Base-by-base conservation (phyloP, 2,888 invertebrate species). In the Hydrotaea diabolus region DNA sequence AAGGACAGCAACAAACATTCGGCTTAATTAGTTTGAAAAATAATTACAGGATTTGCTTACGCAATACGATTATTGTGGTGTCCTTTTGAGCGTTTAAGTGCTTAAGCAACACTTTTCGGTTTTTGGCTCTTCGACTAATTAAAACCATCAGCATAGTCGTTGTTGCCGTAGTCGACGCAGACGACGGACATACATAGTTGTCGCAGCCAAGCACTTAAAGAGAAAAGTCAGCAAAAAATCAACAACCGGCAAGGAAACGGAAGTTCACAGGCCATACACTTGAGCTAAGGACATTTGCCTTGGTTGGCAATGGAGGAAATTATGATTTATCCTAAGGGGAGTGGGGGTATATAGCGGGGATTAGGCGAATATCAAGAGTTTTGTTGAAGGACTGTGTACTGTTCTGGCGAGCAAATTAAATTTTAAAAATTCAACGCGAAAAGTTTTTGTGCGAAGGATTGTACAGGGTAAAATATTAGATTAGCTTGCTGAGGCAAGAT, bases 11-110 rank as follows among this genome's bases (percentile, higher is more conserved):
- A 36, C 62, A 69, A 69, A 46, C 21, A 39, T 46, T 69, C 43
- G 46, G 59, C 19, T 26, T 59, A 74, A 59, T 74, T 55, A 74
- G 26, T 74, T 74, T 59, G 17, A 74, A 57, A 59, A 43, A 69
- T 43, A 69, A 77, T 49, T 53, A 77, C 53, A 77, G 78, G 83
- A 85, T 86, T 86, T 86, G 81, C 86, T 80, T 80, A 85, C 81
- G 77, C 77, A 83, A 83, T 82, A 82, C 80, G 55, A 64, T 87
- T 86, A 80, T 78, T 79, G 73, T 79, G 80, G 80, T 82, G 69
- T 69, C 59, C 59, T 59, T 59, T 59, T 59, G 59, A 26, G 26
- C 59, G 59, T 59, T 59, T 59, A 59, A 59, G 59, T 59, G 59
- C 59, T 71, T 31, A 79, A 73, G 55, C 31, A 66, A 39, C 75